phyloP scores from a whole-genome alignment of 2,888 invertebrate genomes.

The Melieria omissa region DNA sequence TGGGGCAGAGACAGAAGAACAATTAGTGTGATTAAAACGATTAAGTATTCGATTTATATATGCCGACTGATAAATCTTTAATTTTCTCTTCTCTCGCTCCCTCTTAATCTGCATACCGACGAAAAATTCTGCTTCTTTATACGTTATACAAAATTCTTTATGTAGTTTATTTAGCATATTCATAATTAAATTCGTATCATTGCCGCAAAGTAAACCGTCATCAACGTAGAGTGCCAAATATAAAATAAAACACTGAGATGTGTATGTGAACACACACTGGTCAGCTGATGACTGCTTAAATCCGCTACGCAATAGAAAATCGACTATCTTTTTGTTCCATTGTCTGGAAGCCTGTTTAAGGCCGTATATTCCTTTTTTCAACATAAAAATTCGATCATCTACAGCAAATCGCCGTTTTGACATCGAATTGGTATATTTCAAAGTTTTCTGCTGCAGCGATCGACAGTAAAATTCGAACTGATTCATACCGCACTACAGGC shows the following conservation, averaged over 20 bases:
- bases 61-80: constrained; percentile 30
- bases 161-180: constrained; percentile 16
- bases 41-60: constrained; percentile 22
- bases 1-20: constrained; percentile 18
- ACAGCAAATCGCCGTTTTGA: constrained; percentile 43
- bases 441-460: constrained; percentile 38
- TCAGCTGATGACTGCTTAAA: constrained; percentile 38
- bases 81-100: constrained; percentile 15
- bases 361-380: constrained; percentile 43
- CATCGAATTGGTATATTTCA: constrained; percentile 43
- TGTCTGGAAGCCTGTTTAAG: constrained; percentile 40
- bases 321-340: constrained; percentile 37
- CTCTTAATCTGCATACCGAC: constrained; percentile 31
- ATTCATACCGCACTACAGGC: constrained; percentile 40
- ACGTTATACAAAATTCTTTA: constrained; percentile 29
- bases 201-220: constrained; percentile 47
- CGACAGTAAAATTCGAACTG: constrained; percentile 39
- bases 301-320: constrained; percentile 33
- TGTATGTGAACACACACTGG: constrained; percentile 38
- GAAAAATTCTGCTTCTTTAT: constrained; percentile 34
- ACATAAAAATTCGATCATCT: constrained; percentile 38
- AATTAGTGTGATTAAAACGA: constrained; percentile 29
- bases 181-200: constrained; percentile 24
- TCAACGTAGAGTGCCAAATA: constrained; percentile 32
- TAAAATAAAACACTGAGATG: background rate